phyloP scores from a whole-genome alignment of 2,113 vertebrate genomes.

The Turdus rufiventris region DNA sequence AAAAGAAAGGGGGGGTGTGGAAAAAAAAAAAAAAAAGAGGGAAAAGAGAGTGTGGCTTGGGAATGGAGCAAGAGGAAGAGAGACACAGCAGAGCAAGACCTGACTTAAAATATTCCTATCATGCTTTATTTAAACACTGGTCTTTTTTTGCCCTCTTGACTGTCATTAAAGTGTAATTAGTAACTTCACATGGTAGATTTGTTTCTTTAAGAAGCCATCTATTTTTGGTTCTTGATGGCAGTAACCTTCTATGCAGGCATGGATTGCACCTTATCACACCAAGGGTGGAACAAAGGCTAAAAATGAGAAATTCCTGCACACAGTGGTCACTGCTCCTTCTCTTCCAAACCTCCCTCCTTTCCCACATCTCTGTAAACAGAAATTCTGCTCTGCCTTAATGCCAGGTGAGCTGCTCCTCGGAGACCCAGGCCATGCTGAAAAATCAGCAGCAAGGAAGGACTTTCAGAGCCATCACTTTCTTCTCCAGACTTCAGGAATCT shows the following conservation, averaged over 20 bases:
- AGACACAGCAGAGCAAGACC: constrained; percentile 61
- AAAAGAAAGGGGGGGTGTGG: not conserved
- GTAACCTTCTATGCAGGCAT: not conserved
- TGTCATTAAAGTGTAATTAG: constrained; percentile 66
- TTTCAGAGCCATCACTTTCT: not conserved
- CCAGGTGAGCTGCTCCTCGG: not conserved
- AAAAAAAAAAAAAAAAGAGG: not conserved
- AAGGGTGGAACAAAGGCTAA: not conserved
- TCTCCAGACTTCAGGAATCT: not conserved
- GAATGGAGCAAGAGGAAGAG: constrained; percentile 73
- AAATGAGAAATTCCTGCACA: not conserved
- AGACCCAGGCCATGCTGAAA: not conserved
- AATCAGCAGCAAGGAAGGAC: not conserved
- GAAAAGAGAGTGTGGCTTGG: constrained; percentile 52
- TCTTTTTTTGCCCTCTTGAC: constrained; percentile 47
- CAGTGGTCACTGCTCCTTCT: not conserved
- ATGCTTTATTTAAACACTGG: constrained; percentile 51
- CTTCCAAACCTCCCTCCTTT: not conserved
- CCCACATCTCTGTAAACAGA: not conserved
- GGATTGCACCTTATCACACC: not conserved
- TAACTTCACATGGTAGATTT: not conserved
- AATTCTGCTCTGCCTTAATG: not conserved
- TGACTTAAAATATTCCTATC: constrained; percentile 38
- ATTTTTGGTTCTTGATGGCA: constrained; percentile 6
- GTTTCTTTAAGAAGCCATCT: constrained; percentile 24